Evolutionary conservation across 1,140 invertebrate genomes (phyloP).

Genomic region (Laodelphax striatellus): DNA sequence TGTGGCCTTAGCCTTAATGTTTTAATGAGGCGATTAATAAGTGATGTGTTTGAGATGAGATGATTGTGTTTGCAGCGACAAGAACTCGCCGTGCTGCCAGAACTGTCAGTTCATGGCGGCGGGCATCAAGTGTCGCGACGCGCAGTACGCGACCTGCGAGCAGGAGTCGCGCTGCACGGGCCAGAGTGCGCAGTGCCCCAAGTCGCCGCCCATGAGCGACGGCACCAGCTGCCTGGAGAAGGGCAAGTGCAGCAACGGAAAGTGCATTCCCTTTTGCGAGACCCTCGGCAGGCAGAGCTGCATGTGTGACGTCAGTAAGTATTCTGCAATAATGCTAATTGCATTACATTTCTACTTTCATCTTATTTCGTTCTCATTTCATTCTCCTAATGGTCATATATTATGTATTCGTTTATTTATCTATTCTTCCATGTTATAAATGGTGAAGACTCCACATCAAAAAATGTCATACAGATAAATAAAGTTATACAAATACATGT

Average conservation of each 20-base stretch:
- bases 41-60: too few species aligned
- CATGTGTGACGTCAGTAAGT: conserved; percentile 84
- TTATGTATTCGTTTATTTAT: too few species aligned
- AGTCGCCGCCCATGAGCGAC: conserved; percentile 76
- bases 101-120: conserved; percentile 73
- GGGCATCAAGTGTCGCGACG: conserved; percentile 73
- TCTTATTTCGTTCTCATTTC: not conserved
- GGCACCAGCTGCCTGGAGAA: conserved; percentile 77
- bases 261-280: conserved; percentile 87
- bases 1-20: too few species aligned
- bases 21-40: too few species aligned
- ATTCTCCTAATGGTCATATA: too few species aligned
- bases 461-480: too few species aligned
- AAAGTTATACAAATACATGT: too few species aligned
- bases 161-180: conserved; percentile 73
- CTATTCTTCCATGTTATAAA: too few species aligned
- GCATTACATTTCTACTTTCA: not conserved
- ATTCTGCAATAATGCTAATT: not conserved
- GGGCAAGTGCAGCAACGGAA: conserved; percentile 71
- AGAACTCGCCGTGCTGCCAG: conserved; percentile 89
- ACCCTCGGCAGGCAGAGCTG: conserved; percentile 83
- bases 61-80: conserved; percentile 53
- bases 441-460: too few species aligned
- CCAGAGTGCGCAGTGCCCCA: conserved; percentile 54
- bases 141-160: conserved; percentile 80